These are phyloP conservation scores for Cetoscarus ocellatus DNA, from an alignment of 2,797 vertebrate species.

Conservation along the genomic window DNA sequence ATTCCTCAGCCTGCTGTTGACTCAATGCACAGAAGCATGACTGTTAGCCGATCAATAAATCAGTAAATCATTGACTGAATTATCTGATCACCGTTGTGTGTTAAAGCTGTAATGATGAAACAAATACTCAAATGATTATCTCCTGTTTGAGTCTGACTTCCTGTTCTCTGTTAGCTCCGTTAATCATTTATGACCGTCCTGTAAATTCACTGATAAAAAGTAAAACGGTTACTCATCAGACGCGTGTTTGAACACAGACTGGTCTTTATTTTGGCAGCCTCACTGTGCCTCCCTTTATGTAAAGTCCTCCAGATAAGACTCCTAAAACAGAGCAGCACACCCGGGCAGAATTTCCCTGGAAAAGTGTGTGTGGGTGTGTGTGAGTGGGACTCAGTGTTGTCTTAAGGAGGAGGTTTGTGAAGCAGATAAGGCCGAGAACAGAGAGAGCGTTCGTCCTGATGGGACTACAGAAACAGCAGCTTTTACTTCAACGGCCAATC, in stretches of 20 bases:
- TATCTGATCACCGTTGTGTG: not conserved
- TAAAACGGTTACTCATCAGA: not conserved
- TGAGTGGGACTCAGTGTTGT: constrained; percentile 18
- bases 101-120: not conserved
- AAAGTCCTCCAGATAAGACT: constrained; percentile 2
- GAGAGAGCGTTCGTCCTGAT: not conserved
- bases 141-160: not conserved
- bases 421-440: constrained; percentile 5
- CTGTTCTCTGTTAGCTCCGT: constrained; percentile 21
- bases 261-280: not conserved
- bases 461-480: not conserved
- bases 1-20: not conserved
- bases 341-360: constrained; percentile 8
- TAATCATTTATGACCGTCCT: not conserved
- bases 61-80: constrained; percentile 14
- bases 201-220: not conserved
- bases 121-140: not conserved
- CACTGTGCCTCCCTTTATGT: not conserved
- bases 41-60: not conserved
- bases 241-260: not conserved
- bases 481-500: not conserved
- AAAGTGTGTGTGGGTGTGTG: constrained; percentile 5
- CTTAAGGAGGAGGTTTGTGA: constrained; percentile 30
- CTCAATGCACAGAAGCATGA: not conserved
- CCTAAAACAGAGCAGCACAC: not conserved